These are phyloP conservation scores for Epistrophella euchroma DNA, from an alignment of 2,888 invertebrate genomes.

Conservation along the genomic window DNA sequence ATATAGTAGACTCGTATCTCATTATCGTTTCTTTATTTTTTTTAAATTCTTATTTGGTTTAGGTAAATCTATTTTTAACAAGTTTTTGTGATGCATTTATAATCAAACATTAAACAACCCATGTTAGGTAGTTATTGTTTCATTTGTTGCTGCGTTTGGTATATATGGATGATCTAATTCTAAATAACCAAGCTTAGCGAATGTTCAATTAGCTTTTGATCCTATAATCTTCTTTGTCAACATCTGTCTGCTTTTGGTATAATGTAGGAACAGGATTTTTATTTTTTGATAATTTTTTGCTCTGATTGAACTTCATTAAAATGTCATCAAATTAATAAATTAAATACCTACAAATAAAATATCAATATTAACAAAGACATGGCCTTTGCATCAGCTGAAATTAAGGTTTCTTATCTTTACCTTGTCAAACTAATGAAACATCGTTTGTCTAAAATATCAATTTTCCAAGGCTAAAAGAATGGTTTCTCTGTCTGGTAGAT, in stretches of 20 bases:
- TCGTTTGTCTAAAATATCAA: conserved; percentile 7
- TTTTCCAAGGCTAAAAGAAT: conserved; percentile 52
- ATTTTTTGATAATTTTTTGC: not conserved
- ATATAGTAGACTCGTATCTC: too few relatives aligned
- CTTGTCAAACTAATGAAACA: not conserved
- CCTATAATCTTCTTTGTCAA: not conserved
- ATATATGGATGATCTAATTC: too few relatives aligned
- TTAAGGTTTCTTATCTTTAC: too few relatives aligned
- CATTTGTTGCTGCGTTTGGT: too few relatives aligned
- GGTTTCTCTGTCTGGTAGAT: conserved; percentile 26
- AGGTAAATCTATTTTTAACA: too few relatives aligned
- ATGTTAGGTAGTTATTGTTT: too few relatives aligned
- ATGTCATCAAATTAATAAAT: not conserved
- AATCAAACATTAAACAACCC: not conserved
- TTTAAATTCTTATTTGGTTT: too few relatives aligned
- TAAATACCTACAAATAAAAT: not conserved
- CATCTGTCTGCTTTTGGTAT: not conserved
- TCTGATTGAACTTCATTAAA: not conserved
- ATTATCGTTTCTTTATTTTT: too few relatives aligned
- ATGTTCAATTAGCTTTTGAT: too few relatives aligned
- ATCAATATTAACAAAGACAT: not conserved
- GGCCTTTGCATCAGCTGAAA: not conserved
- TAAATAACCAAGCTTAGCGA: too few relatives aligned
- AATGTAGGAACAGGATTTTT: not conserved
- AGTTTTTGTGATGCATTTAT: not conserved